These are phyloP conservation scores for Acanthaster planci DNA, from an alignment of 35 echinoderm and acorn worm species.

Conservation along the genomic window DNA sequence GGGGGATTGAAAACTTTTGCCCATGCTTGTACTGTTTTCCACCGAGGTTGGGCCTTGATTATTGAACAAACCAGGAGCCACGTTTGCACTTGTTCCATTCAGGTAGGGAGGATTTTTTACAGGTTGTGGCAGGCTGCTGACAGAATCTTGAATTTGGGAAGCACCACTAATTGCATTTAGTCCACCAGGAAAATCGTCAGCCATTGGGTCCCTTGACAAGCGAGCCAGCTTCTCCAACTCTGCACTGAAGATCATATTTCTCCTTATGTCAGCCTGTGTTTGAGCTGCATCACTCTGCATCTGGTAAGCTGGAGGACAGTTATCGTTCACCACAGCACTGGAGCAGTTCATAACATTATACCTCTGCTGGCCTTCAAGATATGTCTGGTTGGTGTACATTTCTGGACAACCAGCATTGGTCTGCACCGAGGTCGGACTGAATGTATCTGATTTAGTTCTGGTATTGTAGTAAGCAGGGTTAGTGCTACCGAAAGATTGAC, in stretches of 20 bases:
- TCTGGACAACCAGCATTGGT: constrained; percentile 13
- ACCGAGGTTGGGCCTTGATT: not conserved
- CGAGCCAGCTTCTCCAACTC: constrained; percentile 96
- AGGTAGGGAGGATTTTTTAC: not conserved
- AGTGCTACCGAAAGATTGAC: not conserved
- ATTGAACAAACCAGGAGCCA: not conserved
- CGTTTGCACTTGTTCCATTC: constrained; percentile 16
- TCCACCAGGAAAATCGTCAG: constrained; percentile 36
- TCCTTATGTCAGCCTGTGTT: not conserved
- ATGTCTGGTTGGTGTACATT: not conserved
- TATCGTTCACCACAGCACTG: not conserved
- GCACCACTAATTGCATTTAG: not conserved
- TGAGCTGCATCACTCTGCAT: not conserved
- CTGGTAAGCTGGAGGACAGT: constrained; percentile 35
- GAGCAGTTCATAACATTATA: constrained; percentile 14
- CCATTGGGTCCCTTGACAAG: constrained; percentile 74
- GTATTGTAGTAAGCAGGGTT: constrained; percentile 15
- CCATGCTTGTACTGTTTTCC: not conserved
- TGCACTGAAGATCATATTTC: constrained; percentile 79
- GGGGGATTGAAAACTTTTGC: constrained; percentile 28
- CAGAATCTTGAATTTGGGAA: constrained; percentile 6
- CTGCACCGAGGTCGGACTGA: constrained; percentile 12
- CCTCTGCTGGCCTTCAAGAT: constrained; percentile 24
- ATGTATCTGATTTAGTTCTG: constrained; percentile 42
- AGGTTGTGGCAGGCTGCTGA: not conserved